Evolutionary conservation across 2,888 invertebrate genomes (phyloP), one percentile per base, ranked within the genome.

Genomic region (Calliopum simillimum): DNA sequence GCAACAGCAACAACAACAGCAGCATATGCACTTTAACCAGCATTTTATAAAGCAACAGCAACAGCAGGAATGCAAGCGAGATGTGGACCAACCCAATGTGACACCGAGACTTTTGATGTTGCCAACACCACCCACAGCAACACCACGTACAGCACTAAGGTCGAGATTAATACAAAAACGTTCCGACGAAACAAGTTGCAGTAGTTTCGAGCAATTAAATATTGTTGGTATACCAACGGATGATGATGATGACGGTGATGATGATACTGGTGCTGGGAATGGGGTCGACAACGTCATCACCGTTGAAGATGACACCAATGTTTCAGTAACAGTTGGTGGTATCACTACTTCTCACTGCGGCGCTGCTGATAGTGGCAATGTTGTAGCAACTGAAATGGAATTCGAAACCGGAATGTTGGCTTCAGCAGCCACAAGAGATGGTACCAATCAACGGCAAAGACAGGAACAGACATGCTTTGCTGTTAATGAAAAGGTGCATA

Each of bases 171-270:
- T 75, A 67, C 75, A 77, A 46, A 76, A 75, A 58, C 75, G 74
- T 14, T 71, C 76, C 43, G 73, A 77, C 63, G 75, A 77, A 65
- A 77, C 77, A 64, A 79, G 77, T 73, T 78, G 78, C 70, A 79
- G 78, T 71, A 79, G 79, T 74, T 79, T 80, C 70, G 79, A 80
- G 70, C 79, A 80, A 74, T 76, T 81, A 67, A 79, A 80, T 76
- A 73, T 78, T 69, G 74, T 77, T 68, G 78, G 75, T 71, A 74
- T 75, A 70, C 76, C 76, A 58, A 73, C 62, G 56, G 46, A 43
- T 25, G 62, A 69, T 63, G n/a, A 59, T 47, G 63, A 58, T 41
- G 51, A 23, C 14, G 68, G 61, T n/a, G 49, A 41, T 25, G 64
- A 66, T 44, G 55, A 65, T 19, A 25, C 53, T n/a, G 14, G 23